Base-by-base conservation (phyloP, 2,888 invertebrate species). In the Luperina nickerlii region DNA sequence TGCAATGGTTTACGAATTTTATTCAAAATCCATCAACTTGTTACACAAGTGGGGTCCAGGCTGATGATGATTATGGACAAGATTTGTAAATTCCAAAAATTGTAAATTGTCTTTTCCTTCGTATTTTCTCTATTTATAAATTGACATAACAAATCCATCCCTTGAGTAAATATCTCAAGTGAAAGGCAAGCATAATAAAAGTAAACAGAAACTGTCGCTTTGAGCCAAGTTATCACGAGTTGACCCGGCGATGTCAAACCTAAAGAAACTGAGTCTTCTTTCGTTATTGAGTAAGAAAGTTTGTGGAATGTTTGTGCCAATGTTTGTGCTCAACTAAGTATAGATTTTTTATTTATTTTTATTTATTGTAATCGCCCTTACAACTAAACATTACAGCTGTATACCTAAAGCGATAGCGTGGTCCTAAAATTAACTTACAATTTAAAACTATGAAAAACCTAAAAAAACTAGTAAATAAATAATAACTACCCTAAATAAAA, bases 201-300 rank as follows among this genome's bases (percentile, higher is more conserved):
- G 38, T 72, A 72, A 76, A 66, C 48, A 76, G 2, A 74, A 80
- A 84, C 32, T 81, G 81, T 51, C 18, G 0, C 68, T 60, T 77
- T 66, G 70, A 72, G 73, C 66, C 67, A 79, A 87, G 82, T 69
- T 79, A 78, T 66, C 74, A n/a, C n/a, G 68, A 84, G 79, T 78
- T 82, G 78, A 78, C 60, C 76, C 76, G 67, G 65, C 62, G 66
- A 69, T 60, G 63, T 75, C 57, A 73, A 70, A 66, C 76, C 73
- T 45, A 42, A 67, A 70, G 71, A 63, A 78, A 76, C 65, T 42
- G 63, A 85, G 76, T 85, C 73, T 54, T 76, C 77, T 87, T 83
- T 81, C 74, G 78, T 81, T 75, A 81, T 74, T 72, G 62, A 65
- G 57, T 72, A 45, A 78, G n/a, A 69, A 78, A 73, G 48, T 82